Evolutionary conservation across 2,797 vertebrate genomes (phyloP).

Genomic region (Peromyscus melanophrys): DNA sequence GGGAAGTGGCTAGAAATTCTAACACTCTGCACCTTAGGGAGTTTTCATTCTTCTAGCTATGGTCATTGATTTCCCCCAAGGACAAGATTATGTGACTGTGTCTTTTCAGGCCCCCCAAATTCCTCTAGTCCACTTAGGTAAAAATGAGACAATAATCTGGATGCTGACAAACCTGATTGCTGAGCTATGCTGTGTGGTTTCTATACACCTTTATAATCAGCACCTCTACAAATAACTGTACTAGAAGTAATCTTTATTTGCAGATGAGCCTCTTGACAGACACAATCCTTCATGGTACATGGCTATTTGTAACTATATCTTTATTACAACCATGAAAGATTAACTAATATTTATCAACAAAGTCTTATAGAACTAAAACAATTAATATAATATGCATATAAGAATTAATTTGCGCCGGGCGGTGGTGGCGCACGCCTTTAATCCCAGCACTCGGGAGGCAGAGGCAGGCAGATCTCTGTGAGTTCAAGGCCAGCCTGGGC

Average conservation of each 20-base stretch:
- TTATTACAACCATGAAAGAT: slow-evolving; percentile 1
- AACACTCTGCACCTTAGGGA: neutral
- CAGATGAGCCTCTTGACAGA: neutral
- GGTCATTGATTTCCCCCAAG: neutral
- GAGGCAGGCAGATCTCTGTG: too few species aligned
- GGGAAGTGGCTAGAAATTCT: too few species aligned
- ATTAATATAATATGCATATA: neutral
- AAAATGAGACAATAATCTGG: neutral
- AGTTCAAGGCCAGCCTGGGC: too few species aligned
- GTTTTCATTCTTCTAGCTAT: neutral
- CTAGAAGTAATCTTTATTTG: slow-evolving; percentile 63
- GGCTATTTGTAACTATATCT: neutral
- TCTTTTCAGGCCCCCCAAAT: neutral
- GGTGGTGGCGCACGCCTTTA: too few species aligned
- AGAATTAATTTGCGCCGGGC: neutral
- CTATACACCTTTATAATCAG: neutral
- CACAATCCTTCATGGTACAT: neutral
- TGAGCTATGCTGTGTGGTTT: neutral
- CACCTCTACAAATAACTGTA: slow-evolving; percentile 46
- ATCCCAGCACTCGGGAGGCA: too few species aligned
- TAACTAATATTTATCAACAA: neutral
- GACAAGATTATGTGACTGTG: neutral
- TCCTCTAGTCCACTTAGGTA: neutral
- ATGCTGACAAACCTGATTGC: neutral
- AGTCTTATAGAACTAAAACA: neutral